phyloP scores from a whole-genome alignment of 2,797 vertebrate genomes.

The Brotogeris chrysoptera region DNA sequence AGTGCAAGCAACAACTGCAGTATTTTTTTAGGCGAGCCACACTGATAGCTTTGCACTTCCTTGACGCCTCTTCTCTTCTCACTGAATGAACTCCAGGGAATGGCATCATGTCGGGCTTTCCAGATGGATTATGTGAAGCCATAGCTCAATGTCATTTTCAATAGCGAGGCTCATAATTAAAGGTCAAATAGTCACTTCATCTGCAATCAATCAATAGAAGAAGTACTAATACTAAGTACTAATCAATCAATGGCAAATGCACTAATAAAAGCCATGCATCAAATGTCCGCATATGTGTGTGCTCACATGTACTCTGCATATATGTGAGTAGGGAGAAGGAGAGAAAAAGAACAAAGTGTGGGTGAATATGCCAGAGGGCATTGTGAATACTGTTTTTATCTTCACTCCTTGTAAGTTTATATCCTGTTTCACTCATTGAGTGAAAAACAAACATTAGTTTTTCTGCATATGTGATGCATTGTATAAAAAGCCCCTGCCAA shows the following conservation, averaged over 20 bases:
- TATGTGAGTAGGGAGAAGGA: slow-evolving; percentile 36
- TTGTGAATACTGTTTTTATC: slow-evolving; percentile 13
- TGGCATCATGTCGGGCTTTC: slow-evolving; percentile 80
- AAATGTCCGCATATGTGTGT: slow-evolving; percentile 76
- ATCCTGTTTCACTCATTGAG: slow-evolving; percentile 2
- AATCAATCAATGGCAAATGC: slow-evolving; percentile 92
- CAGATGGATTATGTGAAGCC: slow-evolving; percentile 90
- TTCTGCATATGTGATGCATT: not conserved
- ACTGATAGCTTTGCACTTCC: slow-evolving; percentile 67
- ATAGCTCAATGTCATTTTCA: slow-evolving; percentile 87
- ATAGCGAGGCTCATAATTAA: slow-evolving; percentile 92
- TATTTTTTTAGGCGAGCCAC: slow-evolving; percentile 53
- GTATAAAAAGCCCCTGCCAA: not conserved
- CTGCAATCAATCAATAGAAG: slow-evolving; percentile 97
- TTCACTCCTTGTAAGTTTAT: not conserved
- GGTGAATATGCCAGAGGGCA: slow-evolving; percentile 16
- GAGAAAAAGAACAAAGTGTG: slow-evolving; percentile 47
- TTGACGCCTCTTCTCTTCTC: slow-evolving; percentile 71
- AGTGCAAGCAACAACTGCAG: slow-evolving; percentile 10
- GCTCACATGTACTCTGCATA: slow-evolving; percentile 59
- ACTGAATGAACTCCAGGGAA: slow-evolving; percentile 85
- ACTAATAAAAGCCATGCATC: slow-evolving; percentile 99
- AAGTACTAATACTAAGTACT: slow-evolving; percentile 84
- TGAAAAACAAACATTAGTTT: slow-evolving; percentile 13
- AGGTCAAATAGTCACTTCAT: slow-evolving; percentile 98